Evolutionary conservation across 2,888 invertebrate species (phyloP), one percentile per base, ranked within the genome.

Genomic region (Morinoia aosen): DNA sequence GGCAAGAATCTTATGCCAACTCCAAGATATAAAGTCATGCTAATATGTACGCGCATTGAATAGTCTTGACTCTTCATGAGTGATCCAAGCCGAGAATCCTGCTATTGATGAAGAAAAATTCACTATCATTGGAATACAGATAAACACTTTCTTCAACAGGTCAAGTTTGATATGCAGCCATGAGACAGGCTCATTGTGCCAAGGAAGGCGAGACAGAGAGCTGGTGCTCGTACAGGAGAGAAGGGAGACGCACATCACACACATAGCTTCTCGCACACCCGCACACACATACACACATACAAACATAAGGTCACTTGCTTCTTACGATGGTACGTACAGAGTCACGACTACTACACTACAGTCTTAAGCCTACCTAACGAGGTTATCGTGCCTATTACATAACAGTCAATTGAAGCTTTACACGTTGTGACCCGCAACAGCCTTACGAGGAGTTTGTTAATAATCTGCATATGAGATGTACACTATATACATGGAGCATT

Each of bases 221-320:
- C 76, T 76, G 33, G 76, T 76, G 76, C 76, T 76, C 76, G 33
- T 10, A 33, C 33, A 76, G 76, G 25, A 76, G 33, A 76, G 76
- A 19, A 76, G 76, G 76, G 33, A 33, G 76, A 25, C 33, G 19
- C 76, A 76, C 33, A 33, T 76, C 76, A 76, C 58, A 57, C 4
- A 93, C 93, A 33, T 5, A 33, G 57, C 48, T 93, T 58, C 93
- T 1, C 25, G 93, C 57, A 57, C 57, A 48, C 56, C 57, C 11
- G 48, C 91, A 91, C 91, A 10, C 93, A 93, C 56, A 12, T 40
- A 90, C 12, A 56, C 48, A 93, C 93, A 48, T 57, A 91, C 91
- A 56, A 91, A 57, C 93, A 93, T 93, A 93, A 93, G 93, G 93
- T 93, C 93, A 93, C 93, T 93, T 93, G 93, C 48, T 93, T 93